These are phyloP conservation scores for Fulica atra DNA, from an alignment of 2,113 vertebrate genomes.

Conservation along the genomic window DNA sequence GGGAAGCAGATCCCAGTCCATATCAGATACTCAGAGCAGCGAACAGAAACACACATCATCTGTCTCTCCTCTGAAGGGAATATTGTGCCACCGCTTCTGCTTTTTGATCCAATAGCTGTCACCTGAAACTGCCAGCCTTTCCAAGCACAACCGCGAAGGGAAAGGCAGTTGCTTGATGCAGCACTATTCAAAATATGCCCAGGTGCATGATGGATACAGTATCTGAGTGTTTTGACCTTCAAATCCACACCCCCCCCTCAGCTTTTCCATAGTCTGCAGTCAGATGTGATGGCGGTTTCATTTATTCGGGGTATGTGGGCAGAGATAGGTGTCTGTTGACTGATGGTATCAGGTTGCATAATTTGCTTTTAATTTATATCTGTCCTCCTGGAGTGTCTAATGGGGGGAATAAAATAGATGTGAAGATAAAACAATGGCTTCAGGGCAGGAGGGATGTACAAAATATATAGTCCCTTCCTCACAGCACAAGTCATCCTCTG, in stretches of 20 bases:
- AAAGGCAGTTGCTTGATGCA: slow-evolving; percentile 9
- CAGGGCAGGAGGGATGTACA: not conserved
- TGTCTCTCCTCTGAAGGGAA: not conserved
- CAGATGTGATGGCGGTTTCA: not conserved
- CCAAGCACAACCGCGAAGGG: not conserved
- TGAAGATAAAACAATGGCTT: slow-evolving; percentile 26
- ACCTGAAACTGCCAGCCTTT: not conserved
- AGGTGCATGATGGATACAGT: not conserved
- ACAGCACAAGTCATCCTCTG: not conserved
- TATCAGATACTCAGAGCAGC: not conserved
- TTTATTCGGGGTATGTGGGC: not conserved
- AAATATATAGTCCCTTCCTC: not conserved
- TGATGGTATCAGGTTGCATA: slow-evolving; percentile 47
- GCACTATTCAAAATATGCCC: slow-evolving; percentile 1
- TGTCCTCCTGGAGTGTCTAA: not conserved
- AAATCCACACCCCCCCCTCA: not conserved
- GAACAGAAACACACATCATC: not conserved
- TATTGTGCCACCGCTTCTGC: not conserved
- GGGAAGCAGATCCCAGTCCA: not conserved
- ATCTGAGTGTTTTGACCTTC: slow-evolving; percentile 24
- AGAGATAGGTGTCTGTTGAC: slow-evolving; percentile 29
- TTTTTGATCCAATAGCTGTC: slow-evolving; percentile 34
- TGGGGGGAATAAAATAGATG: not conserved
- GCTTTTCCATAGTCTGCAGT: not conserved
- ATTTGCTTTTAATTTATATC: slow-evolving; percentile 60